A percentile compares a stretch with the other conserved stretches of the same genome.
These are phyloP conservation scores for Gastrophysa polygoni DNA, from an alignment of 2,888 invertebrate species.

Conservation along the genomic window DNA sequence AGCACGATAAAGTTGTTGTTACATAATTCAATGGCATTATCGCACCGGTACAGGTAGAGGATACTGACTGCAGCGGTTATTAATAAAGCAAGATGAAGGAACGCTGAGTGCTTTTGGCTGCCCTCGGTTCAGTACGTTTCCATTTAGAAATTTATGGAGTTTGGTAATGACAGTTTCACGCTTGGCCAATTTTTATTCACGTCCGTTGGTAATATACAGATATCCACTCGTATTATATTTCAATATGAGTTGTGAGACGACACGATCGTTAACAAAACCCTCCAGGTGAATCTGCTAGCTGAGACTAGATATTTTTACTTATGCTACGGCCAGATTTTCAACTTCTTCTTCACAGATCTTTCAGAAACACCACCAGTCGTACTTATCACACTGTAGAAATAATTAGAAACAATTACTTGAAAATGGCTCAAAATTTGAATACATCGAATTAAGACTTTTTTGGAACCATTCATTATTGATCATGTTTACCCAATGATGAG, in stretches of 20 bases:
- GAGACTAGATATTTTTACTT: too few relatives aligned
- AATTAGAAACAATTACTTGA: too few relatives aligned
- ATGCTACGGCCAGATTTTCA: too few relatives aligned
- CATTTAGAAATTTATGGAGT: conserved; percentile 15
- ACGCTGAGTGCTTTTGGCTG: conserved; percentile 4
- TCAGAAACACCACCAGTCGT: too few relatives aligned
- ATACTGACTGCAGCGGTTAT: conserved; percentile 25
- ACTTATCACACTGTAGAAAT: too few relatives aligned
- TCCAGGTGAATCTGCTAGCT: too few relatives aligned
- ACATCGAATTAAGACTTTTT: too few relatives aligned
- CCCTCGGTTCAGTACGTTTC: background rate
- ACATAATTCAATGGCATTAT: conserved; percentile 31
- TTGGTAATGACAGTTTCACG: conserved; percentile 14
- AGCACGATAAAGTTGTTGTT: conserved; percentile 27
- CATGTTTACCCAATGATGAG: too few relatives aligned
- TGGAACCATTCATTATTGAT: too few relatives aligned
- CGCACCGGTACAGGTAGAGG: conserved; percentile 18
- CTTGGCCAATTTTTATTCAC: conserved; percentile 8
- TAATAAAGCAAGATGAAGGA: conserved; percentile 21
- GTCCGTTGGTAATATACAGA: background rate
- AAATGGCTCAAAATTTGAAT: too few relatives aligned
- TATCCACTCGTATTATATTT: background rate
- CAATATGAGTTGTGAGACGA: background rate
- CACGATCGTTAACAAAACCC: too few relatives aligned
- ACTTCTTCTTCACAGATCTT: background rate